Evolutionary conservation across 2,888 invertebrate genomes (phyloP), one percentile per base, ranked within the genome.

Genomic region (Megalurothrips usitatus): DNA sequence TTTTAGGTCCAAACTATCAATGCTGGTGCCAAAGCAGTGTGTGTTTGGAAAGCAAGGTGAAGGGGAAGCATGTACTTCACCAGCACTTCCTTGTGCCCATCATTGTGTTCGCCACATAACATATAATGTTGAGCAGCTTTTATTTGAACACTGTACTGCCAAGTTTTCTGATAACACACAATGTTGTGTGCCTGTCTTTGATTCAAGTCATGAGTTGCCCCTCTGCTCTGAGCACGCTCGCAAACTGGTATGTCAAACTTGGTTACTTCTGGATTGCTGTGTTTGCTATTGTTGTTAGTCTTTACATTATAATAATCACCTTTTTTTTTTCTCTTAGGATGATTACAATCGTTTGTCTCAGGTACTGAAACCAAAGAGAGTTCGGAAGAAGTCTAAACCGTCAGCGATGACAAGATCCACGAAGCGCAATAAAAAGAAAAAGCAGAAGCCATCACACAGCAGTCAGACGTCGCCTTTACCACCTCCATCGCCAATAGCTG

Each of bases 101-200:
- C 93, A 96, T 86, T 97, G 97, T 87, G 89, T 93, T 68, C 88
- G 92, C 82, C 97, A 97, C 89, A 94, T 97, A 84, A 94, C 95
- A 88, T 90, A 92, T 83, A 95, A 96, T 86, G 91, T 92, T 14
- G 94, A 95, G 85, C 97, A 97, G 88, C 91, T 93, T 84, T 88
- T 96, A 83, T 95, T 93, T 87, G 92, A 92, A 86, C 92, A 93
- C 84, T 95, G 94, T 87, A 94, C 94, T 82, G 94, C 94, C 82
- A 94, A 94, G 87, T 93, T 93, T 87, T 90, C 92, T 82, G 93
- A 94, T 87, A 92, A 94, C 85, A 92, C 93, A 52, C 94, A 93
- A 86, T 94, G 94, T 87, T 92, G 93, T 85, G 90, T 92, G 83
- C 94, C 94, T 79, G 93, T 94, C 80, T 93, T 94, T 85, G 94